Evolutionary conservation across 2,888 invertebrate genomes (phyloP).

Genomic region (Cremastobaeus sp.): DNA sequence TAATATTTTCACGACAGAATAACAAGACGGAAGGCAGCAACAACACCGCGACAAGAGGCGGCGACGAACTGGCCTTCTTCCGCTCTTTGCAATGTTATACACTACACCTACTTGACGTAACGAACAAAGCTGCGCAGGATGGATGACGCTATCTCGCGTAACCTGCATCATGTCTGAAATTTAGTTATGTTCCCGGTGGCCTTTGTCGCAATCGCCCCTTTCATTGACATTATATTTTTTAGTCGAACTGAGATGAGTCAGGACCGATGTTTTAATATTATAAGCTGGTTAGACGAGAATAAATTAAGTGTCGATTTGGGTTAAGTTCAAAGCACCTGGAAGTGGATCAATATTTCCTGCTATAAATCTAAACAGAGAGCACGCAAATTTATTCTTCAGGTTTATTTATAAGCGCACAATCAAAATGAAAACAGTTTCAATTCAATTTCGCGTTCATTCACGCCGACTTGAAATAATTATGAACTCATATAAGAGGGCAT

Average conservation of each 20-base stretch:
- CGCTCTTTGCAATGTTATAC: slow-evolving; percentile 51
- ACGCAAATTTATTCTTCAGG: too few species aligned
- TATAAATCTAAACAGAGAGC: too few species aligned
- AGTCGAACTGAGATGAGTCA: too few species aligned
- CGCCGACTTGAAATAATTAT: slow-evolving; percentile 11
- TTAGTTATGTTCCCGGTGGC: slow-evolving; percentile 27
- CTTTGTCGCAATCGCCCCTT: slow-evolving; percentile 16
- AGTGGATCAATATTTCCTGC: too few species aligned
- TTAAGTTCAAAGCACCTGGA: too few species aligned
- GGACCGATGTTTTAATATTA: too few species aligned
- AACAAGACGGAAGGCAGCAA: slow-evolving; percentile 56
- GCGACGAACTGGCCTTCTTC: slow-evolving; percentile 55
- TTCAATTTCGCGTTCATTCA: slow-evolving; percentile 9
- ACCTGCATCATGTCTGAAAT: slow-evolving; percentile 41
- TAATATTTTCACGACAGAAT: slow-evolving; percentile 69
- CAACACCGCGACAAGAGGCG: slow-evolving; percentile 55
- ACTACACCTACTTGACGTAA: slow-evolving; percentile 52
- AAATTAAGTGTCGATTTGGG: too few species aligned
- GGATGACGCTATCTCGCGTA: slow-evolving; percentile 43
- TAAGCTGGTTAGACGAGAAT: too few species aligned
- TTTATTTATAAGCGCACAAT: too few species aligned
- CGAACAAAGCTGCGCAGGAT: slow-evolving; percentile 49
- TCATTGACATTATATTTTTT: too few species aligned
- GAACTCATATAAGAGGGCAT: slow-evolving; percentile 3
- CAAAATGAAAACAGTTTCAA: too few species aligned